A percentile compares a stretch with the other conserved stretches of the same genome.
Conservation (phyloP, 2,113 vertebrate species). For the Campylomormyrus numenius region DNA sequence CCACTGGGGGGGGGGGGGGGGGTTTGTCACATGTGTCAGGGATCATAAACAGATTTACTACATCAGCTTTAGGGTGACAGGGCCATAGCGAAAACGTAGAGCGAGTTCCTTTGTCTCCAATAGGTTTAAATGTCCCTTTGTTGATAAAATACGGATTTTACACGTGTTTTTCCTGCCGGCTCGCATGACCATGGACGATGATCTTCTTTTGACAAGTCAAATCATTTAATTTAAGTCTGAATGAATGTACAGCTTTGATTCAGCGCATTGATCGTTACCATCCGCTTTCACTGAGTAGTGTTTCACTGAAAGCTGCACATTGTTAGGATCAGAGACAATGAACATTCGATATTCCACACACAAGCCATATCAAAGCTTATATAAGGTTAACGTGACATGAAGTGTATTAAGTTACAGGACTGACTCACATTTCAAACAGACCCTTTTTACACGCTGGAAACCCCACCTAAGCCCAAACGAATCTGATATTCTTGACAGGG, state of each 20-base stretch:
- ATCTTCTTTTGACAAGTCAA: not conserved
- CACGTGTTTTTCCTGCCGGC: not conserved
- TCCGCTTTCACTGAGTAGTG: not conserved
- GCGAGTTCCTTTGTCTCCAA: constrained; percentile 45
- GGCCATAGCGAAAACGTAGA: constrained; percentile 10
- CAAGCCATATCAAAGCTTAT: not conserved
- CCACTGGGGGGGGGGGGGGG: not conserved
- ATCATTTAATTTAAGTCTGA: not conserved
- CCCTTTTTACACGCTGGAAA: not conserved
- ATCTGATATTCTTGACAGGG: not conserved
- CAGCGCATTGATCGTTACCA: not conserved
- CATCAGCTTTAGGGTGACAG: not conserved
- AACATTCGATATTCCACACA: not conserved
- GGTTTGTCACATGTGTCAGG: not conserved
- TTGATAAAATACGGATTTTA: constrained; percentile 25
- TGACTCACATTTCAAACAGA: not conserved
- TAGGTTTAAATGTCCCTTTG: constrained; percentile 57
- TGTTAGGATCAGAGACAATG: not conserved
- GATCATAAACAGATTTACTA: not conserved
- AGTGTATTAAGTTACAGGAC: not conserved
- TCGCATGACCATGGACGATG: not conserved
- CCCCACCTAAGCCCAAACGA: not conserved
- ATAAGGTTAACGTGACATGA: not conserved
- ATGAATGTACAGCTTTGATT: not conserved
- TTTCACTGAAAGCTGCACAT: not conserved